Evolutionary conservation across 2,113 vertebrate species (phyloP), one percentile per base, ranked within the genome.

Genomic region (Delphinapterus leucas): DNA sequence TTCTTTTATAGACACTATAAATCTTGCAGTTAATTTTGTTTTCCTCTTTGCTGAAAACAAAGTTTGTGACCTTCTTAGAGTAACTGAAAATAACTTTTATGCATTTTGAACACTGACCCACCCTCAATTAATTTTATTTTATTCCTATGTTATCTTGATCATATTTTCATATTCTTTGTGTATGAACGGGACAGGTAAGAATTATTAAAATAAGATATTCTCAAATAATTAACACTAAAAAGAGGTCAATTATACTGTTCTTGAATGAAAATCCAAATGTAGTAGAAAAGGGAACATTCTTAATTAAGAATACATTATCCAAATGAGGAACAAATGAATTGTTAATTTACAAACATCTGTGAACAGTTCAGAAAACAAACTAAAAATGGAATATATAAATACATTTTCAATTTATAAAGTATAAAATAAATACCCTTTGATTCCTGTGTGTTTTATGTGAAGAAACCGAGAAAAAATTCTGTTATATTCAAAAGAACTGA

Each of bases 161-260:
- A 53, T 85, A 92, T 80, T 89, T 94, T 79, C 31, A 93, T 60
- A 71, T 47, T 67, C 44, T 74, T 71, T 77, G 0, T n/a, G 38
- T 49, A 44, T 60, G 11, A 93, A 90, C 14, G 28, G 28, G 3
- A 5, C 36, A 95, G 17, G 6, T 63, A 83, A 90, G n/a, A 90
- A 71, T 76, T 95, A 97, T 60, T 68, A 68, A 83, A 85, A 93
- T 28, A 97, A 83, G 63, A 63, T 88, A 88, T n/a, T n/a, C 11
- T 88, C 63, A 94, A 85, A 36, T 60, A 90, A 89, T 55, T 88
- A 88, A 61, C 20, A 94, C 4, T n/a, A 53, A 92, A 95, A 97
- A 79, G 17, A 79, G 61, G 81, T 79, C 10, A 83, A 4, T 60
- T 79, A 11, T 80, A 49, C 67, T 90, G 25, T 83, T 94, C 28